A percentile compares a stretch with the other conserved stretches of the same genome.
Evolutionary conservation across 2,113 vertebrate genomes (phyloP).

Genomic region (Corvus moneduloides): DNA sequence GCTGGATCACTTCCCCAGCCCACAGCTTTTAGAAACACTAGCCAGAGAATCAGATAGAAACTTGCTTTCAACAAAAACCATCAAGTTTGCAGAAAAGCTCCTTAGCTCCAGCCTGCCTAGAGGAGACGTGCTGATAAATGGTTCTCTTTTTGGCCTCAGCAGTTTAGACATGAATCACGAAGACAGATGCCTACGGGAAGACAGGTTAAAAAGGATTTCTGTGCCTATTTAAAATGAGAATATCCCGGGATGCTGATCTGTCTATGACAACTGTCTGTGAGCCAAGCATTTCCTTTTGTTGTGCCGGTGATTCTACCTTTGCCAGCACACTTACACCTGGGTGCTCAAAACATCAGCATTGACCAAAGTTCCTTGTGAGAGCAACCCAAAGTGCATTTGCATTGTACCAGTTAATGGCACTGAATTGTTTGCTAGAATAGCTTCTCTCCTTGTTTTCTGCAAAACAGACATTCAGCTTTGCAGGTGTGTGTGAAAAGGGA

Average conservation of each 20-base stretch:
- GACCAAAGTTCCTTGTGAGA: neutral
- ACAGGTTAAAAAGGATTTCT: conserved; percentile 50
- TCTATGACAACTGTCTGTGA: conserved; percentile 55
- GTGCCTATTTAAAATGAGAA: conserved; percentile 28
- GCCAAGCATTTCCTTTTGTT: neutral
- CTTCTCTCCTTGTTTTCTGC: neutral
- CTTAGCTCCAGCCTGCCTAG: conserved; percentile 42
- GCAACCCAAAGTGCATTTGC: neutral
- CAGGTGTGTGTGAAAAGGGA: neutral
- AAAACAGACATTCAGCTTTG: neutral
- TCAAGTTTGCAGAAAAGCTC: conserved; percentile 55
- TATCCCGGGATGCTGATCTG: conserved; percentile 5
- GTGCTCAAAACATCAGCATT: neutral
- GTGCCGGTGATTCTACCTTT: neutral
- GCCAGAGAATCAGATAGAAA: conserved; percentile 52
- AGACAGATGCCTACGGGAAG: conserved; percentile 34
- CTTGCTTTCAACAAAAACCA: conserved; percentile 41
- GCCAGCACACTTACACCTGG: neutral
- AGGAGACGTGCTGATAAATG: conserved; percentile 46
- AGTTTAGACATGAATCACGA: conserved; percentile 45
- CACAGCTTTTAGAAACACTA: conserved; percentile 47
- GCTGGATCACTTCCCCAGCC: conserved; percentile 47
- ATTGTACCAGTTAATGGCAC: neutral
- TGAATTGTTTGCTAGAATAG: neutral
- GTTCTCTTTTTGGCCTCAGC: conserved; percentile 16